These are phyloP conservation scores for Dromococcyx pavoninus DNA, from an alignment of 2,797 vertebrate genomes.

Conservation along the genomic window DNA sequence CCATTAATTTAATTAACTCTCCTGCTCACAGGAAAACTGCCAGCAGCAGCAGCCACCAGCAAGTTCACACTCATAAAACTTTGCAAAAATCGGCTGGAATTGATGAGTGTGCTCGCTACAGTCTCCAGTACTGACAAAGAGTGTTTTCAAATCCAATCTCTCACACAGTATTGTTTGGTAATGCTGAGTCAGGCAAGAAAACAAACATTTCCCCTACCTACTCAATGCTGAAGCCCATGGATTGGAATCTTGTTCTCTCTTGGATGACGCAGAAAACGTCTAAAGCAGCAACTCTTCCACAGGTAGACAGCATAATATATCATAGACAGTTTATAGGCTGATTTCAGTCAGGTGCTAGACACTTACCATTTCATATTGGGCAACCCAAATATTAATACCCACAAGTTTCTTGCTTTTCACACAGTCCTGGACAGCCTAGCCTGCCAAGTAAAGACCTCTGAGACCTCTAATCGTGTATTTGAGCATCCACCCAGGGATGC, in stretches of 20 bases:
- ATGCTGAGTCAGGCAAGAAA: background rate
- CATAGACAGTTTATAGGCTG: background rate
- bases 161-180: background rate
- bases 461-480: background rate
- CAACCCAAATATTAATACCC: background rate
- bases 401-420: background rate
- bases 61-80: background rate
- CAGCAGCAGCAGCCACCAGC: background rate
- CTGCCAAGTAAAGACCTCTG: background rate
- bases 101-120: background rate
- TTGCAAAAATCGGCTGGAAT: background rate
- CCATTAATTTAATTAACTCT: background rate
- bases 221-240: background rate
- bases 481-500: background rate
- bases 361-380: background rate
- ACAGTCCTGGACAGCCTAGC: background rate
- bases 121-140: background rate
- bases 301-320: background rate
- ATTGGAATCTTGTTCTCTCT: background rate
- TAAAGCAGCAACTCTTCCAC: background rate
- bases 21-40: background rate
- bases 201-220: background rate
- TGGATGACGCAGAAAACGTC: background rate
- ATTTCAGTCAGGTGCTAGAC: background rate
- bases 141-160: background rate